Percentiles rank a stretch among this genome's conserved stretches.
Evolutionary conservation across 2,888 invertebrate species (phyloP).

Genomic region (Stenolophus ochropezus): DNA sequence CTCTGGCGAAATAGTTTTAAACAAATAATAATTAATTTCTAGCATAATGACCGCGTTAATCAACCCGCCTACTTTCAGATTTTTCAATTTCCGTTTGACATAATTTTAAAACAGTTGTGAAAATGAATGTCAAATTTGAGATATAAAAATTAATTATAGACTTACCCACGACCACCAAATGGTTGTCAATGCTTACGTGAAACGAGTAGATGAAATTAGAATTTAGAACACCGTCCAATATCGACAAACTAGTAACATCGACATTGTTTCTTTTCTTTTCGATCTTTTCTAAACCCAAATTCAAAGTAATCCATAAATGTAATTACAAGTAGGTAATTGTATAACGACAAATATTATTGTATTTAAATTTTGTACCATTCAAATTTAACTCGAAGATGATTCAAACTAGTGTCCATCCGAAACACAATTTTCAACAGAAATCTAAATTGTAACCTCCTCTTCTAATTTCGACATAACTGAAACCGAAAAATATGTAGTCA

Average conservation of each 20-base stretch:
- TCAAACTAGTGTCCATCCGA: too few species aligned
- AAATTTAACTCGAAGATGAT: too few species aligned
- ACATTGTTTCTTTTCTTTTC: neutral
- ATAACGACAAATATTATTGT: too few species aligned
- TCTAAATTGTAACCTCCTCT: too few species aligned
- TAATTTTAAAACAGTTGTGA: constrained; percentile 25
- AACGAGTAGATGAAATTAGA: neutral
- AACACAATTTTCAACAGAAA: too few species aligned
- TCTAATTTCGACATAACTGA: too few species aligned
- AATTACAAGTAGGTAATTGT: too few species aligned
- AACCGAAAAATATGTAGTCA: too few species aligned
- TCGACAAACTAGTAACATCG: neutral
- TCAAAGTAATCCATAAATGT: too few species aligned
- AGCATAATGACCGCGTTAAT: constrained; percentile 47
- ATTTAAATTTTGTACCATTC: too few species aligned
- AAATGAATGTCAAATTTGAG: constrained; percentile 28
- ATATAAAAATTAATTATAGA: constrained; percentile 38
- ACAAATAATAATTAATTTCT: constrained; percentile 49
- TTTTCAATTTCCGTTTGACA: constrained; percentile 50
- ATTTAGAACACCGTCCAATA: too few species aligned
- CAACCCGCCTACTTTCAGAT: constrained; percentile 48
- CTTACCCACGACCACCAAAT: constrained; percentile 15
- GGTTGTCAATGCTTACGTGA: neutral
- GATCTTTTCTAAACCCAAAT: too few species aligned
- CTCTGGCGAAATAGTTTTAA: constrained; percentile 29